Percentiles rank a stretch among this genome's conserved stretches.
phyloP scores from a whole-genome alignment of 2,888 invertebrate species.

The Drosophila paranaensis region DNA sequence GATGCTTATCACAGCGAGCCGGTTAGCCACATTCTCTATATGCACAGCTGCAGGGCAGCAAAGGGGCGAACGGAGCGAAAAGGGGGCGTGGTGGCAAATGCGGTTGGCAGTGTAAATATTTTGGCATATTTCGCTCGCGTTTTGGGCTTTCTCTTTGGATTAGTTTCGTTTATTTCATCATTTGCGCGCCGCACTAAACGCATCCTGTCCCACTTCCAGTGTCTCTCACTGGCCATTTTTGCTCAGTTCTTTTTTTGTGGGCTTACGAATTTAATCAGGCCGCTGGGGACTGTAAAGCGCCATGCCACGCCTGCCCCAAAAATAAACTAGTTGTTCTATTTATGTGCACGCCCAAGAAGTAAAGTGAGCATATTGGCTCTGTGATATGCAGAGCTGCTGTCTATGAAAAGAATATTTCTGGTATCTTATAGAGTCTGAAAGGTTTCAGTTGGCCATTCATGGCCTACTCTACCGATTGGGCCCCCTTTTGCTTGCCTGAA shows the following conservation, averaged over 20 bases:
- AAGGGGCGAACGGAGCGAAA: not conserved
- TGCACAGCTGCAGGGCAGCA: slow-evolving; percentile 12
- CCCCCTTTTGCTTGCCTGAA: not conserved
- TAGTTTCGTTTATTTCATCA: slow-evolving; percentile 80
- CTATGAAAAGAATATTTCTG: not conserved
- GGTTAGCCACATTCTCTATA: slow-evolving; percentile 43
- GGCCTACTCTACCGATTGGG: too few relatives aligned
- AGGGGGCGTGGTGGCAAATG: slow-evolving; percentile 27
- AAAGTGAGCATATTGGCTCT: not conserved
- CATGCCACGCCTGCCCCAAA: slow-evolving; percentile 15
- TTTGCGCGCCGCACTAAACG: slow-evolving; percentile 76
- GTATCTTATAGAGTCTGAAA: not conserved
- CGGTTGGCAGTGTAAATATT: slow-evolving; percentile 75
- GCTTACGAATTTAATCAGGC: slow-evolving; percentile 76
- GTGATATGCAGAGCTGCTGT: not conserved
- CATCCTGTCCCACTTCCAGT: slow-evolving; percentile 52
- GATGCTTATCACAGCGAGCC: slow-evolving; percentile 78
- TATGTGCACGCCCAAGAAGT: not conserved
- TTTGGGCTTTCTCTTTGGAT: slow-evolving; percentile 76
- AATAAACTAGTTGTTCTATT: slow-evolving; percentile 36
- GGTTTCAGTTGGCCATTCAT: not conserved
- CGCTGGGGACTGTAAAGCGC: slow-evolving; percentile 77
- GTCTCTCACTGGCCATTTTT: slow-evolving; percentile 43
- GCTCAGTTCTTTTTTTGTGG: slow-evolving; percentile 15
- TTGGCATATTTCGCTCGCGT: slow-evolving; percentile 63